Evolutionary conservation across 1,140 invertebrate species (phyloP).

Genomic region (Orchestia grillus): DNA sequence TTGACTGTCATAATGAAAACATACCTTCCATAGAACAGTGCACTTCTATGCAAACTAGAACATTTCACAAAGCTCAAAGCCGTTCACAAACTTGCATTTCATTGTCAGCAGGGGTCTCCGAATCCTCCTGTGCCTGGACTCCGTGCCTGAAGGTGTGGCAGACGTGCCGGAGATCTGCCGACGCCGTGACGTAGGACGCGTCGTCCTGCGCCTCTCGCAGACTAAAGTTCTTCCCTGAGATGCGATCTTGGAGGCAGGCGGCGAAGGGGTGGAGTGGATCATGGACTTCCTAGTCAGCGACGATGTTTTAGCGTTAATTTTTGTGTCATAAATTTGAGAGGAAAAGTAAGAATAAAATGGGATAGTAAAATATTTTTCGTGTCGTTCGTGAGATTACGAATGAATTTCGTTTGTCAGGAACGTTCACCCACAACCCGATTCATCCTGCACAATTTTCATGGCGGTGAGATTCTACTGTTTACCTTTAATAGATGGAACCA

Average conservation of each 20-base stretch:
- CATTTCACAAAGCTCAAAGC: not conserved
- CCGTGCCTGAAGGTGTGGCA: not conserved
- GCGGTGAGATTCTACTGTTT: no score
- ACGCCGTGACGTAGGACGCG: not conserved
- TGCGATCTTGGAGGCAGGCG: not conserved
- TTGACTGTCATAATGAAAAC: not conserved
- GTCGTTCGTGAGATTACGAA: no score
- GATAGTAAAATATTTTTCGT: no score
- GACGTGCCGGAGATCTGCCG: not conserved
- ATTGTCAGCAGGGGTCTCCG: not conserved
- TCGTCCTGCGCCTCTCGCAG: not conserved
- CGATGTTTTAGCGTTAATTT: not conserved
- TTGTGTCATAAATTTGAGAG: no score
- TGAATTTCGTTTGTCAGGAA: no score
- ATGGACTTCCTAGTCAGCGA: not conserved
- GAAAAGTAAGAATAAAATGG: no score
- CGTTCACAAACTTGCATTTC: not conserved
- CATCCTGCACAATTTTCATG: no score
- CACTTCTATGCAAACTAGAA: not conserved
- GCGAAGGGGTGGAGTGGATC: not conserved
- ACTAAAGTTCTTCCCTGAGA: not conserved
- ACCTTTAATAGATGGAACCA: no score
- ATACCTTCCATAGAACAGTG: not conserved
- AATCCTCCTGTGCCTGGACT: not conserved
- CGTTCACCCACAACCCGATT: no score